Conservation (phyloP, 1,140 invertebrate species). For the Akabosia matsudoensis region DNA sequence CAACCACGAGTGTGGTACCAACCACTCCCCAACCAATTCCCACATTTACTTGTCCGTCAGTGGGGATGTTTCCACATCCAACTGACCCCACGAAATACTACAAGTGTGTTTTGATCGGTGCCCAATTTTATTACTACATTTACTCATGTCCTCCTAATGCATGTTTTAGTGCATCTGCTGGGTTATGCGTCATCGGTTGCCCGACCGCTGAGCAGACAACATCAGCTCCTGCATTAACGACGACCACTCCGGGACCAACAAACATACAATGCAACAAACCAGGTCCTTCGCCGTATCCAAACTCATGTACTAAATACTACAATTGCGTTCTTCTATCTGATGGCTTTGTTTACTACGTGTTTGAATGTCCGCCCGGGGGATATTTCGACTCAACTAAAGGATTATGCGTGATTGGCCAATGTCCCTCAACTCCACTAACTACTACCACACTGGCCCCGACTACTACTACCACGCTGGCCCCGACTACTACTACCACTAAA, state of each 20-base stretch:
- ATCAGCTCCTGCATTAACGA: not conserved
- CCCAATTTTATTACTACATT: conserved; percentile 14
- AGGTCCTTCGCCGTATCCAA: not conserved
- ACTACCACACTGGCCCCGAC: not conserved
- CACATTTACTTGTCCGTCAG: not conserved
- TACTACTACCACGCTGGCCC: not conserved
- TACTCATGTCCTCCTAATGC: not conserved
- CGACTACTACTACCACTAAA: not conserved
- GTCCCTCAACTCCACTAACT: too few species aligned
- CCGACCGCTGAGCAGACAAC: too few species aligned
- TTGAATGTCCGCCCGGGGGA: not conserved
- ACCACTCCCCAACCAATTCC: not conserved
- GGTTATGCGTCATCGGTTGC: too few species aligned
- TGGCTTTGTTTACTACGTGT: not conserved
- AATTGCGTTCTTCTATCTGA: not conserved
- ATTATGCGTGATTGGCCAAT: not conserved
- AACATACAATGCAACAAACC: not conserved
- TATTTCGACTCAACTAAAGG: not conserved
- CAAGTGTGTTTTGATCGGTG: not conserved
- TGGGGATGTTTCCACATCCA: not conserved
- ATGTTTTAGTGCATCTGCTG: too few species aligned
- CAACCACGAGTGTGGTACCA: not conserved
- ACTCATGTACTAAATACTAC: conserved; percentile 14
- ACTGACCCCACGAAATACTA: conserved; percentile 16
- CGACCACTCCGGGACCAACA: not conserved